phyloP scores from a whole-genome alignment of 2,888 invertebrate species.

The Pardosa pseudoannulata region DNA sequence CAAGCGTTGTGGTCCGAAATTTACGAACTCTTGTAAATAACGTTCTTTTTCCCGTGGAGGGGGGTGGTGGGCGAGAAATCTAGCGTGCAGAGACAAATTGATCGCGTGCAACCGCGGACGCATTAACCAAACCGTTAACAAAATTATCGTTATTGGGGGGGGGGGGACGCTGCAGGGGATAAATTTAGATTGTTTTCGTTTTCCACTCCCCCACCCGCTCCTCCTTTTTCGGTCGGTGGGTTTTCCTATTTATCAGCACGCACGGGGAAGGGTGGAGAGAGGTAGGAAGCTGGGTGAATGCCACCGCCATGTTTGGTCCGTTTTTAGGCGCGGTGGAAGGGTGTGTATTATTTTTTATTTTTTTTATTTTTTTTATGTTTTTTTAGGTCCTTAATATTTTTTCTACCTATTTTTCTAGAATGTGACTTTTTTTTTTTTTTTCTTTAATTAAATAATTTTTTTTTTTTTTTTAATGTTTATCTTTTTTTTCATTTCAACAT shows the following conservation, averaged over 20 bases:
- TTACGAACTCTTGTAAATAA: conserved; percentile 1
- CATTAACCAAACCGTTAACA: conserved; percentile 11
- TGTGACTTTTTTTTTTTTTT: too few relatives aligned
- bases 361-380: too few relatives aligned
- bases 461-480: too few relatives aligned
- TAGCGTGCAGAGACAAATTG: conserved; percentile 10
- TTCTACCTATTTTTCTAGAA: too few relatives aligned
- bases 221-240: not conserved
- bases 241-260: not conserved
- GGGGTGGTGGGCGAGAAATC: not conserved
- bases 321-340: too few relatives aligned
- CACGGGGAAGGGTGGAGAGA: not conserved
- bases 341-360: too few relatives aligned
- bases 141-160: conserved; percentile 15
- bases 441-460: too few relatives aligned
- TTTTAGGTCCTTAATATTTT: too few relatives aligned
- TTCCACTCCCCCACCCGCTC: too few relatives aligned
- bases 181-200: conserved; percentile 10
- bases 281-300: not conserved
- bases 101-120: not conserved
- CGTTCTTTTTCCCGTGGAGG: not conserved
- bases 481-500: too few relatives aligned
- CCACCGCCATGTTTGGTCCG: not conserved
- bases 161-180: not conserved
- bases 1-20: not conserved